Evolutionary conservation across 2,888 invertebrate genomes (phyloP).

Genomic region (Gnatocerus cornutus): DNA sequence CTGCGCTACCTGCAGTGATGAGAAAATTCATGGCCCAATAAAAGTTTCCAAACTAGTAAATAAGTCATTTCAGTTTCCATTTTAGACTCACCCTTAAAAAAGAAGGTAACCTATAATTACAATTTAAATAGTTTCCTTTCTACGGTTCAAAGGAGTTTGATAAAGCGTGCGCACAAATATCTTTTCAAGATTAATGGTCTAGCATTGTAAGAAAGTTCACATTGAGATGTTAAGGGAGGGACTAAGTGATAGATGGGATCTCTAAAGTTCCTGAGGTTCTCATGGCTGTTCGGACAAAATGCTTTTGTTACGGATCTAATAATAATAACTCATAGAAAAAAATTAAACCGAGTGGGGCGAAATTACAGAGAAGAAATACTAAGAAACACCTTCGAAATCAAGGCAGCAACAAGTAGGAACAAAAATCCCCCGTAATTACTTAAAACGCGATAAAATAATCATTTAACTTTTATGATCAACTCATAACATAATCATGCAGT

Average conservation of each 20-base stretch:
- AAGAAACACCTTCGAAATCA: conserved; percentile 24
- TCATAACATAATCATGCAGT: conserved; percentile 67
- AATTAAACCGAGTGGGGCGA: neutral
- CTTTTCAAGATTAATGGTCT: conserved; percentile 49
- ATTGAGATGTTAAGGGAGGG: conserved; percentile 78
- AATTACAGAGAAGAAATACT: too few relatives aligned
- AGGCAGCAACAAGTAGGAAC: conserved; percentile 65
- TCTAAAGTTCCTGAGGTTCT: conserved; percentile 39
- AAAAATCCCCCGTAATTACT: conserved; percentile 68
- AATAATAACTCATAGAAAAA: conserved; percentile 12
- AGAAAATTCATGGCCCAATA: conserved; percentile 3
- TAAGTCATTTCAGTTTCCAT: neutral
- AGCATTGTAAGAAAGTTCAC: conserved; percentile 63
- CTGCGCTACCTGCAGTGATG: conserved; percentile 2
- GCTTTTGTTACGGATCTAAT: conserved; percentile 23
- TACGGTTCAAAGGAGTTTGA: conserved; percentile 62
- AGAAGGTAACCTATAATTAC: conserved; percentile 59
- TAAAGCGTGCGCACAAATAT: conserved; percentile 59
- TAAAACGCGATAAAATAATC: conserved; percentile 66
- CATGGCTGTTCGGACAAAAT: conserved; percentile 37
- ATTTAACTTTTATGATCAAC: conserved; percentile 67
- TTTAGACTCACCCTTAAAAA: neutral
- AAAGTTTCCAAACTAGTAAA: conserved; percentile 6
- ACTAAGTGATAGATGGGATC: conserved; percentile 66
- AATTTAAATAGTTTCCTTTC: conserved; percentile 63